These are phyloP conservation scores for Muricea muricata DNA, from an alignment of 92 coral and sea anemone species.

Conservation along the genomic window DNA sequence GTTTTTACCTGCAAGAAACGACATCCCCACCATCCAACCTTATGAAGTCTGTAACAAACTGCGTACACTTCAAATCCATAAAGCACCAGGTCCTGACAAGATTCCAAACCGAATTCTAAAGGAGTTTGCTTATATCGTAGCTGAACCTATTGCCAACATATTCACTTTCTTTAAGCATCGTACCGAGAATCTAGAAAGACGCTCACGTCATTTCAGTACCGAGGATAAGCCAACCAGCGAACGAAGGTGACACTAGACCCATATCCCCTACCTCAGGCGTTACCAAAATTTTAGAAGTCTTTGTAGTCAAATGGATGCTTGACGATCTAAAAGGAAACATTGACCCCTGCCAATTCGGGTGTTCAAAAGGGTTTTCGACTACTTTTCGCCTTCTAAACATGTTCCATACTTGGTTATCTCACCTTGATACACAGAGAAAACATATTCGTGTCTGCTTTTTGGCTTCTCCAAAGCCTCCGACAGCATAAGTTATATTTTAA, in stretches of 20 bases:
- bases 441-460: conserved; percentile 51
- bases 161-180: conserved; percentile 40
- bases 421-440: conserved; percentile 43
- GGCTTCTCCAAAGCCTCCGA: conserved; percentile 51
- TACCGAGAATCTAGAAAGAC: conserved; percentile 55
- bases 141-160: conserved; percentile 39
- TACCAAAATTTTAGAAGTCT: neutral
- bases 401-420: conserved; percentile 51
- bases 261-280: conserved; percentile 46
- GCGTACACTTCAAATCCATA: neutral
- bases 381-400: conserved; percentile 59
- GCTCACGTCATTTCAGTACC: conserved; percentile 46
- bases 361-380: conserved; percentile 50
- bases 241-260: conserved; percentile 34
- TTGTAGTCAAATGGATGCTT: no score
- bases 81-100: conserved; percentile 40
- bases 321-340: neutral
- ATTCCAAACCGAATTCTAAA: conserved; percentile 37
- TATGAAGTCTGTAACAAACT: conserved; percentile 42
- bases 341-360: neutral
- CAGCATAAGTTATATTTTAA: no score
- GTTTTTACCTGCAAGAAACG: conserved; percentile 36
- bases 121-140: conserved; percentile 23
- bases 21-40: conserved; percentile 27
- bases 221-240: conserved; percentile 13